Evolutionary conservation across 23 tunicate species (phyloP).

Genomic region (Ascidia mentula): DNA sequence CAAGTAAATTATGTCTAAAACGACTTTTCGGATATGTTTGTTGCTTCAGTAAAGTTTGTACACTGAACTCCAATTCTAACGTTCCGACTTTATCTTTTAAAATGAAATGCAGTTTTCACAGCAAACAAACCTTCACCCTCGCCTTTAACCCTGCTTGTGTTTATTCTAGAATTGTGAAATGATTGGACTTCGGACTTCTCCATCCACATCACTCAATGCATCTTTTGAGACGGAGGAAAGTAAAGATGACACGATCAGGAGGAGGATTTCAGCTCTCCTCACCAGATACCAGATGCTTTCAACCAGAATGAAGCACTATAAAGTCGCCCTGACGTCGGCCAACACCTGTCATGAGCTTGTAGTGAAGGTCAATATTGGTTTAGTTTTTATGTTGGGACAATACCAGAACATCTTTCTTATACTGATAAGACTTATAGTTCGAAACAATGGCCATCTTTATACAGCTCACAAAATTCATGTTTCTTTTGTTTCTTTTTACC

Average conservation of each 20-base stretch:
- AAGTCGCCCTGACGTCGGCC: conserved; percentile 40
- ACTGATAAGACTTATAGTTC: too few relatives aligned
- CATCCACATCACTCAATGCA: neutral
- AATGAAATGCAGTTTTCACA: neutral
- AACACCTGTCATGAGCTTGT: conserved; percentile 22
- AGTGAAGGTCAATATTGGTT: conserved; percentile 40
- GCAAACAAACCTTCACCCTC: too few relatives aligned
- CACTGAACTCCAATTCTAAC: too few relatives aligned
- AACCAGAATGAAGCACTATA: conserved; percentile 46
- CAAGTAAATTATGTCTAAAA: neutral
- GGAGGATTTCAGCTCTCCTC: conserved; percentile 24
- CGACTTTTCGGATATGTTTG: too few relatives aligned
- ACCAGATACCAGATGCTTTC: conserved; percentile 45
- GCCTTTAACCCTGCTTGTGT: too few relatives aligned
- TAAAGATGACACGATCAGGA: conserved; percentile 17
- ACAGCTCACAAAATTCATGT: too few relatives aligned
- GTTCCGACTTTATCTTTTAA: neutral
- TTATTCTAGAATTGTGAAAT: conserved; percentile 54
- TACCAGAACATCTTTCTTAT: too few relatives aligned
- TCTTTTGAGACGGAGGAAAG: conserved; percentile 5
- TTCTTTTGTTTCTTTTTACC: too few relatives aligned
- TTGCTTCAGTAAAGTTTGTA: too few relatives aligned
- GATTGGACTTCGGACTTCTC: conserved; percentile 44
- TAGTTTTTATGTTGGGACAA: too few relatives aligned
- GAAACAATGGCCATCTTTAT: too few relatives aligned